Evolutionary conservation across 2,888 invertebrate genomes (phyloP).

Genomic region (Meliscaeva auricollis): DNA sequence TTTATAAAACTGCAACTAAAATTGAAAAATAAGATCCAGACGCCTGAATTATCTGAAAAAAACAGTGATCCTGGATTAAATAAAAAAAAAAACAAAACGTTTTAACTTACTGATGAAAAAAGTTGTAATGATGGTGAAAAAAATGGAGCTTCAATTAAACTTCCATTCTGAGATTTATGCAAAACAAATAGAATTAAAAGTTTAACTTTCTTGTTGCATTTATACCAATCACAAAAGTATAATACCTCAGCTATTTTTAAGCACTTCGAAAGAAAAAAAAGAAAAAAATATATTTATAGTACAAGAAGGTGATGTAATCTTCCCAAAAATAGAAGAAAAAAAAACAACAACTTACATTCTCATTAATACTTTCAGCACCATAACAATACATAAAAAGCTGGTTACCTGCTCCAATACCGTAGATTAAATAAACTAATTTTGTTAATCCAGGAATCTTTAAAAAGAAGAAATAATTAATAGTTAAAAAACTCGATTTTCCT

Average conservation of each 20-base stretch:
- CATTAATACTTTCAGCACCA: constrained; percentile 44
- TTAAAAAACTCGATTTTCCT: too few relatives aligned
- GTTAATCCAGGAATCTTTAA: constrained; percentile 26
- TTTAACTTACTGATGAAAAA: too few relatives aligned
- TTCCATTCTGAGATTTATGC: constrained; percentile 46
- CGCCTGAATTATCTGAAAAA: too few relatives aligned
- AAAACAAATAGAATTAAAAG: constrained; percentile 37
- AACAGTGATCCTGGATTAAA: too few relatives aligned
- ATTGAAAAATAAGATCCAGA: too few relatives aligned
- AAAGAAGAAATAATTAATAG: background rate
- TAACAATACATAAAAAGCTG: constrained; percentile 54
- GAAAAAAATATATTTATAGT: too few relatives aligned
- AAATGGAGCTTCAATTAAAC: constrained; percentile 34
- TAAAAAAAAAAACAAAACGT: too few relatives aligned
- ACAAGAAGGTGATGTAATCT: too few relatives aligned
- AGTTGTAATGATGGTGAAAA: constrained; percentile 49
- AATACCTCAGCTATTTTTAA: constrained; percentile 21
- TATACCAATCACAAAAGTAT: constrained; percentile 61
- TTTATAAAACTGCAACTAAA: too few relatives aligned
- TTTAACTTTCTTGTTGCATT: constrained; percentile 29
- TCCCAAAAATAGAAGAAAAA: too few relatives aligned
- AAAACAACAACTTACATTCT: constrained; percentile 38
- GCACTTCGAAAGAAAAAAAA: too few relatives aligned
- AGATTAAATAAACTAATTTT: constrained; percentile 33
- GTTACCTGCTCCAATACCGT: constrained; percentile 22